Evolutionary conservation across 2,888 invertebrate genomes (phyloP), one percentile per base, ranked within the genome.

Genomic region (Cantharis flavilabris): DNA sequence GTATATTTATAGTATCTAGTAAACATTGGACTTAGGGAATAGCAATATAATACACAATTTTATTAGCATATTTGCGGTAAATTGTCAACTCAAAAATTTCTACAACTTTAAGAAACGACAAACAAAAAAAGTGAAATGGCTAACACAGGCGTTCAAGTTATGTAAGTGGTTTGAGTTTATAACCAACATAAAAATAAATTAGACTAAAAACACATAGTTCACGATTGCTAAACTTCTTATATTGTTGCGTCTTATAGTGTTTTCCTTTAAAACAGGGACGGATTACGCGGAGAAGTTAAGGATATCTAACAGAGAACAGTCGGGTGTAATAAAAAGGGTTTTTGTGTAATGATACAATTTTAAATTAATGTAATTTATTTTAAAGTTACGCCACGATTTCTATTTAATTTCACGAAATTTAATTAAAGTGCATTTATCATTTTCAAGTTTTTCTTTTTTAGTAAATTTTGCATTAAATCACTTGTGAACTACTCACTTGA

Each of bases 11-110:
- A 26, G 23, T 63, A 69, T 20, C 65, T 4, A 69, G 69, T 73
- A 69, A 30, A 73, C 63, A 73, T 69, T 69, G 62, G 28, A 69
- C 63, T 20, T 62, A 30, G 67, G 33, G n/a, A 49, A 49, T 49
- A 49, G 49, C 49, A 49, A 49, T 49, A 49, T 49, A 49, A n/a
- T 49, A 49, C 49, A 49, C n/a, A n/a, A 49, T 49, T 49, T 49
- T 49, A 49, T 49, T n/a, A 49, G 49, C 49, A 49, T 49, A 49
- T 49, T 49, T 49, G 49, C 9, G n/a, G n/a, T 49, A 49, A n/a
- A 49, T 49, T 49, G 2, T n/a, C n/a, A 9, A 49, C n/a, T 49
- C 7, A 2, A 49, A 49, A 49, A 49, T 49, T 49, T 49, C 49
- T 49, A n/a, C 49, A 49, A 49, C n/a, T 49, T 49, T 49, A 49